Base-by-base conservation (phyloP, 2,797 vertebrate genomes). In the Gallinago solitaria region DNA sequence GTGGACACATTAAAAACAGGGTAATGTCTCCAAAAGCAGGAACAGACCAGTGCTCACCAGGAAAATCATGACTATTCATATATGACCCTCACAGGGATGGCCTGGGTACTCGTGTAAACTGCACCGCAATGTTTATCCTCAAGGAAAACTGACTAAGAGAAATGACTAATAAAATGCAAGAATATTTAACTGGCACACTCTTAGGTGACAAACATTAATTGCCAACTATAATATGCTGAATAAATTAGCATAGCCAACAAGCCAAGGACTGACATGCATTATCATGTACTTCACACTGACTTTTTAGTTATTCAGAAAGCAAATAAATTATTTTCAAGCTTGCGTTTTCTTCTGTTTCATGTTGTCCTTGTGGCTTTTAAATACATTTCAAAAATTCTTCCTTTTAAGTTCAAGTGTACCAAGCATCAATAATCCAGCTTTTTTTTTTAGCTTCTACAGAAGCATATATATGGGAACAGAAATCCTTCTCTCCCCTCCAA, bases 241-340 rank as follows among this genome's bases (percentile, higher is more conserved):
- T 88, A 93, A 91, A 96, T 96, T 56, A 91, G 82, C 91, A 87
- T 4, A 80, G 79, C 16, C 45, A 93, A 74, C 56, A 68, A 65
- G 69, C 84, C 74, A 65, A 84, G 57, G 64, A 60, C 68, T 81
- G 83, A 71, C 64, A 54, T 25, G 80, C 60, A 16, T 71, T 83
- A 89, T 43, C 84, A 54, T 12, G 4, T n/a, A 81, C 54, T 81
- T 92, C 89, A 71, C 78, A 68, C 30, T 30, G 69, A 61, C 75
- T 95, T 48, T 32, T 93, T 81, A 83, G 91, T 91, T 93, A 96
- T 89, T 92, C 82, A 93, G 48, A 87, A 47, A 91, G 37, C 48
- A 95, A 93, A 63, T 64, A 70, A 67, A 61, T 83, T 39, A 33
- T 73, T 95, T 83, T 65, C 61, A 75, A 80, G 71, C 84, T 75